Evolutionary conservation across 2,113 vertebrate genomes (phyloP).

Genomic region (Dromas ardeola): DNA sequence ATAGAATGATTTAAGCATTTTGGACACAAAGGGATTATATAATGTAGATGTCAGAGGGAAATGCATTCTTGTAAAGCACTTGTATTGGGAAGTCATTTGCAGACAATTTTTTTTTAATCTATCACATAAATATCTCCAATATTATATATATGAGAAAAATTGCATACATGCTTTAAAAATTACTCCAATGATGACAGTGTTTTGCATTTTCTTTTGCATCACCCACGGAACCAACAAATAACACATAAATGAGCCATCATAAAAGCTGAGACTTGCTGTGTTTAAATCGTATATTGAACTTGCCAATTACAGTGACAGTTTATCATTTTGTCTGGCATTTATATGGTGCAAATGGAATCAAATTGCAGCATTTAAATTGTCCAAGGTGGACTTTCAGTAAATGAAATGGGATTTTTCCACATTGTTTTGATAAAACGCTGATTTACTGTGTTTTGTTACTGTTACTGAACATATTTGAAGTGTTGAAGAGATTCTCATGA

Average conservation of each 20-base stretch:
- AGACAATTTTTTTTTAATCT: neutral
- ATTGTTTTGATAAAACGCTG: conserved; percentile 29
- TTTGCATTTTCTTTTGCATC: neutral
- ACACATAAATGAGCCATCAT: neutral
- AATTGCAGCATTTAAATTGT: conserved; percentile 5
- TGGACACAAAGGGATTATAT: neutral
- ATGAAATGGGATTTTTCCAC: neutral
- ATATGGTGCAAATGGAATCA: neutral
- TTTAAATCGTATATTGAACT: neutral
- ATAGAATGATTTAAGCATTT: neutral
- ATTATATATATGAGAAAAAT: neutral
- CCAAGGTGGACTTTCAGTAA: neutral
- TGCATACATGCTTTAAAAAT: neutral
- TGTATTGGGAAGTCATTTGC: neutral
- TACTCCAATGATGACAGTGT: neutral
- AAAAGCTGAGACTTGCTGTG: neutral
- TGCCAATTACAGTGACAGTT: neutral
- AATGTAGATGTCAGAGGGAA: neutral
- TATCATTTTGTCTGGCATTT: conserved; percentile 9
- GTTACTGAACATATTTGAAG: neutral
- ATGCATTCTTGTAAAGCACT: neutral
- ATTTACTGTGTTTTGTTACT: neutral
- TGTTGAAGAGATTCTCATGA: neutral
- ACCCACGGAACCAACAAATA: neutral
- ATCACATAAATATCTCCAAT: neutral